Percentiles rank a stretch among this genome's conserved stretches.
These are phyloP conservation scores for Nanorana parkeri DNA, from an alignment of 2,113 vertebrate genomes.

Conservation along the genomic window DNA sequence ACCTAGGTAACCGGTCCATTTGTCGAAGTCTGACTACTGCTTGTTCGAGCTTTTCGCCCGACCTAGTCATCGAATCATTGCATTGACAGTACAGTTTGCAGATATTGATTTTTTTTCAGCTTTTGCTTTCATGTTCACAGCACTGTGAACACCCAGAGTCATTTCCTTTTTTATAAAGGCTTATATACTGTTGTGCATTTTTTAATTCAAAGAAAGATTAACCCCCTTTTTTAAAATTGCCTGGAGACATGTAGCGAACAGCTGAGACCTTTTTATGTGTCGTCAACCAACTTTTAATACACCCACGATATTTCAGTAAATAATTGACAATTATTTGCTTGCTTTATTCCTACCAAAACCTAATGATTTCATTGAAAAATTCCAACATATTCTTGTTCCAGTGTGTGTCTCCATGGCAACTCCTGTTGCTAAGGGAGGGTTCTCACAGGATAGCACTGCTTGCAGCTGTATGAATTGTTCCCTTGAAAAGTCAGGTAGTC, in stretches of 20 bases:
- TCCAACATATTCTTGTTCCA: conserved; percentile 47
- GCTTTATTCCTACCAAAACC: conserved; percentile 43
- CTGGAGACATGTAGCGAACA: conserved; percentile 4
- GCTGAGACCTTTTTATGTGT: neutral
- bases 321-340: conserved; percentile 51
- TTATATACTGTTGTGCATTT: neutral
- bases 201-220: neutral
- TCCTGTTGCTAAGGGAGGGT: conserved; percentile 56
- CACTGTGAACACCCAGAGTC: neutral
- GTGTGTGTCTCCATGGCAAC: conserved; percentile 53
- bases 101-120: neutral
- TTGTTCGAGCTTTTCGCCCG: no score
- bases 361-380: conserved; percentile 58
- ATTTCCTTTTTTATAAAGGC: conserved; percentile 7
- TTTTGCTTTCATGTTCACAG: neutral
- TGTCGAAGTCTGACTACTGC: no score
- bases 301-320: conserved; percentile 38
- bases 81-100: neutral
- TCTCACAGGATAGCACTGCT: conserved; percentile 49
- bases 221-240: neutral
- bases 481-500: conserved; percentile 51
- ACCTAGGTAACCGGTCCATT: no score
- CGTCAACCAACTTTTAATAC: conserved; percentile 28
- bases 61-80: no score
- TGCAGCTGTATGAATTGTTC: conserved; percentile 55